phyloP scores from a whole-genome alignment of 1,140 invertebrate species.

The Sarcophaga peregrina region DNA sequence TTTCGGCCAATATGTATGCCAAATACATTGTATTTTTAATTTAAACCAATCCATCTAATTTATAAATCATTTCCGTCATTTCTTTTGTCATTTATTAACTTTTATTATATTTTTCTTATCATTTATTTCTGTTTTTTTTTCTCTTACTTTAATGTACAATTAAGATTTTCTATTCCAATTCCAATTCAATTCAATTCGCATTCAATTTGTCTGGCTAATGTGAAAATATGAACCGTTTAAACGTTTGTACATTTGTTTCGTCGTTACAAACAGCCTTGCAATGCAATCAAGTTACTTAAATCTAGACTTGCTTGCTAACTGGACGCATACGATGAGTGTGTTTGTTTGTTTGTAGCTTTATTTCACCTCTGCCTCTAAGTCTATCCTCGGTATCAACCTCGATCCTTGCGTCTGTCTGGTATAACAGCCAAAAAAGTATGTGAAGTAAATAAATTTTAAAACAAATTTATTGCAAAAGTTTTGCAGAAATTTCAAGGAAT shows the following conservation, averaged over 20 bases:
- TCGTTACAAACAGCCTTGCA: background rate
- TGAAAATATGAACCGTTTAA: background rate
- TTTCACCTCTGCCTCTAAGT: background rate
- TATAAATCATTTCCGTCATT: conserved; percentile 5
- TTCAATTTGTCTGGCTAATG: conserved; percentile 18
- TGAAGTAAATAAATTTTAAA: too few species aligned
- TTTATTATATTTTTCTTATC: background rate
- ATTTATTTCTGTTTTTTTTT: too few species aligned
- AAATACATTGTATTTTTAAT: too few species aligned
- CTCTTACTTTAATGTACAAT: too few species aligned
- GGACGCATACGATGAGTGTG: background rate
- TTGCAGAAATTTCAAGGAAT: background rate
- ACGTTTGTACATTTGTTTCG: background rate
- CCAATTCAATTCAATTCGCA: background rate
- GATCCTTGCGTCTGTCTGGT: too few species aligned
- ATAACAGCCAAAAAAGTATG: too few species aligned
- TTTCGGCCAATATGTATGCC: too few species aligned
- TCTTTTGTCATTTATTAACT: conserved; percentile 3
- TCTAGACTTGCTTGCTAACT: conserved; percentile 3
- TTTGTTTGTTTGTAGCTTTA: background rate
- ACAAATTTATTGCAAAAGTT: too few species aligned
- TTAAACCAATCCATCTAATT: background rate
- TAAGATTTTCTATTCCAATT: too few species aligned
- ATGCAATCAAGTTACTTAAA: background rate
- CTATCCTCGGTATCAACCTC: background rate